A percentile compares a stretch with the other conserved stretches of the same genome.
Conservation (phyloP, 1,140 invertebrate species). For the Sesamia nonagrioides region DNA sequence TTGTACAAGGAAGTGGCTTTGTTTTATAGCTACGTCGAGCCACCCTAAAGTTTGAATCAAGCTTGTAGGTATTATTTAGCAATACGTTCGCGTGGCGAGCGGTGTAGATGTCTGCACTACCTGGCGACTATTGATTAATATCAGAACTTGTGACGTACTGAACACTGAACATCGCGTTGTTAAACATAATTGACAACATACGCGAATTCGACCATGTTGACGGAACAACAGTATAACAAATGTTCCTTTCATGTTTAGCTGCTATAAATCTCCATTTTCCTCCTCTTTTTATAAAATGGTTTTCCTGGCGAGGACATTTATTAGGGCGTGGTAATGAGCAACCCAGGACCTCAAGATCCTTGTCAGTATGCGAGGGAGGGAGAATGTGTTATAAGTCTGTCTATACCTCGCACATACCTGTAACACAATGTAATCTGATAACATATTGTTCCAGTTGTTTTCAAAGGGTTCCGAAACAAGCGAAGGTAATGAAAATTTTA, state of each 20-base stretch:
- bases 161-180: background rate
- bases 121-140: constrained; percentile 30
- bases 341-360: background rate
- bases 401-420: background rate
- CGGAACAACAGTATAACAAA: constrained; percentile 1
- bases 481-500: background rate
- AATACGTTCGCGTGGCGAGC: background rate
- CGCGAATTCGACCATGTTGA: constrained; percentile 11
- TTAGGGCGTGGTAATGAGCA: background rate
- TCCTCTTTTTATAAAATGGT: background rate
- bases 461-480: background rate
- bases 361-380: background rate
- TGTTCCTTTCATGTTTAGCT: background rate
- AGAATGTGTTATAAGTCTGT: too few species aligned
- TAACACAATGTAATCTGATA: background rate
- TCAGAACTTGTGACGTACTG: constrained; percentile 25
- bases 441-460: background rate
- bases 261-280: background rate
- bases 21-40: too few species aligned
- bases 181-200: constrained; percentile 33
- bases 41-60: too few species aligned
- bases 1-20: too few species aligned
- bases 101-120: constrained; percentile 15
- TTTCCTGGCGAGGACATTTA: background rate
- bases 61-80: background rate